Conservation (phyloP, 2,797 vertebrate species). For the Petrocephalus sullivani region DNA sequence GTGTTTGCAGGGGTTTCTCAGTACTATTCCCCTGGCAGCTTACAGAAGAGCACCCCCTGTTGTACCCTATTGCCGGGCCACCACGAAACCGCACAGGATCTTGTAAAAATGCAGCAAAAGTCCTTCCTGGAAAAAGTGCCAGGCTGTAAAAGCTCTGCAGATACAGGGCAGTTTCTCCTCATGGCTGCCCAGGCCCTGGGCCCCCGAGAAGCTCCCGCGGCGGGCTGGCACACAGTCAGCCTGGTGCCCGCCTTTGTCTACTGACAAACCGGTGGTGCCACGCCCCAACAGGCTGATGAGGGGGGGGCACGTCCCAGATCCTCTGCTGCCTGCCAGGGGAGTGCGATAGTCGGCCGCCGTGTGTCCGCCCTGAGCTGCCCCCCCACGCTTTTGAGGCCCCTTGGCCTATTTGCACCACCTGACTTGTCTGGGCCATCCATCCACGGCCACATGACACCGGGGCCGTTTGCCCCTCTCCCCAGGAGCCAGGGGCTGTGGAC, state of each 20-base stretch:
- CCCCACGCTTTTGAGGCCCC: neutral
- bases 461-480: neutral
- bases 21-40: neutral
- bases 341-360: neutral
- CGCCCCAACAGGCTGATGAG: neutral
- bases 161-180: neutral
- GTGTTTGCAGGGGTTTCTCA: neutral
- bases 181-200: neutral
- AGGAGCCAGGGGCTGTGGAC: neutral
- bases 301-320: neutral
- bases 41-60: neutral
- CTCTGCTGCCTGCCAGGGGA: neutral
- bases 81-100: neutral
- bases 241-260: neutral
- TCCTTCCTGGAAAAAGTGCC: neutral
- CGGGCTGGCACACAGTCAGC: neutral
- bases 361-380: neutral
- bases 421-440: neutral
- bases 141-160: neutral
- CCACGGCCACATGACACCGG: neutral
- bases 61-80: neutral
- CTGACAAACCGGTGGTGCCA: neutral
- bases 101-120: neutral
- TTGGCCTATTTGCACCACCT: neutral
- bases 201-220: too few species aligned